These are phyloP conservation scores for Drosophila aff. DNA, from an alignment of 1,140 invertebrate species.

Conservation along the genomic window DNA sequence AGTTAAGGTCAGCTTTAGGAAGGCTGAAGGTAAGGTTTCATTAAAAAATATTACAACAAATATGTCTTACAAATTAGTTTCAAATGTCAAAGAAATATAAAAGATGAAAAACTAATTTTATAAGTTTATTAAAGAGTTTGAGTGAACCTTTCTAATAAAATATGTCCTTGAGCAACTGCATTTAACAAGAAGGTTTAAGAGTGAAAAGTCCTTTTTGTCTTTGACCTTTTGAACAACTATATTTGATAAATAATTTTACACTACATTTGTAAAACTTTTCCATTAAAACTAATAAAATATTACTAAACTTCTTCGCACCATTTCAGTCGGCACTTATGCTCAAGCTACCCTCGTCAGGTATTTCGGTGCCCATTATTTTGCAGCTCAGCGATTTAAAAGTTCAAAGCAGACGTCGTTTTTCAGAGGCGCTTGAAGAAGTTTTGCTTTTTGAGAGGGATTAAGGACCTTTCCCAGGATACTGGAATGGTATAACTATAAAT, in stretches of 20 bases:
- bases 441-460: neutral
- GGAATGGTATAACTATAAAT: neutral
- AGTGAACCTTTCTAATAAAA: neutral
- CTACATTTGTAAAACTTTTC: neutral
- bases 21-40: neutral
- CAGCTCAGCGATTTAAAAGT: slow-evolving; percentile 63
- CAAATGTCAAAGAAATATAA: neutral
- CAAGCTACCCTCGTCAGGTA: slow-evolving; percentile 60
- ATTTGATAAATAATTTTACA: neutral
- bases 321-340: neutral
- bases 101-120: neutral
- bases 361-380: slow-evolving; percentile 58
- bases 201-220: neutral
- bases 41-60: neutral
- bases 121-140: neutral
- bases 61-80: neutral
- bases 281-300: neutral
- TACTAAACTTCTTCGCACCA: neutral
- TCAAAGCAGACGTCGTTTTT: slow-evolving; percentile 29
- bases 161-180: too few relatives aligned
- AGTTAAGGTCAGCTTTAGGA: slow-evolving; percentile 13
- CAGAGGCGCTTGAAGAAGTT: slow-evolving; percentile 2
- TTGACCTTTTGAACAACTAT: neutral
- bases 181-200: neutral
- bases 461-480: neutral